Evolutionary conservation across 1,140 invertebrate genomes (phyloP).

Genomic region (Aphis craccivora): DNA sequence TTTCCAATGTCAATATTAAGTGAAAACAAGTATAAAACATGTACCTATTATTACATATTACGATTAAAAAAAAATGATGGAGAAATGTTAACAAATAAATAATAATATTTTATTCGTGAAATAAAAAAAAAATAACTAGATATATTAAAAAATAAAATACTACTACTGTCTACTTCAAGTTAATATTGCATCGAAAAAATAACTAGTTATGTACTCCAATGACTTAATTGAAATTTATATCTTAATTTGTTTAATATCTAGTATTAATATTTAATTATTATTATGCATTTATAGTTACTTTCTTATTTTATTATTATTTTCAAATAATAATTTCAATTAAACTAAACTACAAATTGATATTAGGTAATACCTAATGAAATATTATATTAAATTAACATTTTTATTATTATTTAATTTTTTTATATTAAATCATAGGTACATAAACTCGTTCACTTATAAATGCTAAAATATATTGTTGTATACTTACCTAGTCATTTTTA

Average conservation of each 20-base stretch:
- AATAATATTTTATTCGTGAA: too few species aligned
- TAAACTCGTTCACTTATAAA: too few species aligned
- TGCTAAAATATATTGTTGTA: background rate
- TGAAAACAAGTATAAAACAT: background rate
- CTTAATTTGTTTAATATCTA: background rate
- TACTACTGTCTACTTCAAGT: too few species aligned
- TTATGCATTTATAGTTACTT: background rate
- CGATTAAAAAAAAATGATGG: background rate
- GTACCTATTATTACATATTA: background rate
- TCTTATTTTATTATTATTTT: background rate
- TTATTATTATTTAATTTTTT: background rate
- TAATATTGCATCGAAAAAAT: background rate
- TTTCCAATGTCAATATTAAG: background rate
- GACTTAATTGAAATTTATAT: background rate
- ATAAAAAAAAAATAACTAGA: background rate
- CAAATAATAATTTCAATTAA: too few species aligned
- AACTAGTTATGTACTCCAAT: background rate
- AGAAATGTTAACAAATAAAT: background rate
- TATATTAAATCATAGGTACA: too few species aligned
- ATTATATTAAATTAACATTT: background rate
- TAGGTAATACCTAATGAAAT: background rate
- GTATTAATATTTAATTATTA: background rate
- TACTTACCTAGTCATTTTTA: background rate
- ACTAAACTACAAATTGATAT: background rate
- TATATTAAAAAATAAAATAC: too few species aligned